These are phyloP conservation scores for Listronotus bonariensis DNA, from an alignment of 1,140 invertebrate genomes.

Conservation along the genomic window DNA sequence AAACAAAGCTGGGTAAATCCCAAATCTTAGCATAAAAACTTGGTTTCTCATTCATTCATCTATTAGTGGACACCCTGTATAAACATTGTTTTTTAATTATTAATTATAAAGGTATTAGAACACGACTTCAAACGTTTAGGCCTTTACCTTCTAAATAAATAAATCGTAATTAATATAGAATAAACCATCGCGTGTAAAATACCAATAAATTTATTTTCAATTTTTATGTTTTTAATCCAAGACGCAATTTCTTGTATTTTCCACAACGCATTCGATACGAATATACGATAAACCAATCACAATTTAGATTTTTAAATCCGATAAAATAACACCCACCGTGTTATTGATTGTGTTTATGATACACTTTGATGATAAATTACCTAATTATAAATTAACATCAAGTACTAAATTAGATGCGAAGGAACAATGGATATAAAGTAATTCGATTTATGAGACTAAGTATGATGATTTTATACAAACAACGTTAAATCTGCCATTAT, in stretches of 20 bases:
- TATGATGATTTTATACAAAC: too few relatives aligned
- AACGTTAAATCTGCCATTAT: too few relatives aligned
- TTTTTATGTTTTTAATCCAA: conserved; percentile 1
- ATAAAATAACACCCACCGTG: conserved; percentile 28
- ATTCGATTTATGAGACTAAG: too few relatives aligned
- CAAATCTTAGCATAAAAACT: too few relatives aligned
- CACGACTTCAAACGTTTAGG: too few relatives aligned
- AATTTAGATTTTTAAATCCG: conserved; percentile 21
- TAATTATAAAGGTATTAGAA: too few relatives aligned
- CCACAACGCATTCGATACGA: conserved; percentile 8
- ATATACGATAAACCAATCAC: conserved; percentile 23
- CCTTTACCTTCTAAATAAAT: too few relatives aligned
- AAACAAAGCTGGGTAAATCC: too few relatives aligned
- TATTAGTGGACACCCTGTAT: too few relatives aligned
- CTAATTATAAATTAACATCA: conserved; percentile 26
- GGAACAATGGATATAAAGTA: background rate
- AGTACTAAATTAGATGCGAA: conserved; percentile 6
- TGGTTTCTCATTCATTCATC: too few relatives aligned
- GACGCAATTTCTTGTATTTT: conserved; percentile 20
- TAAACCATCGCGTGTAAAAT: background rate
- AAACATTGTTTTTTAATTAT: too few relatives aligned
- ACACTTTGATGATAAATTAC: conserved; percentile 20
- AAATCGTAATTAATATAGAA: too few relatives aligned
- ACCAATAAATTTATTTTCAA: background rate
- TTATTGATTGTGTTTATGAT: conserved; percentile 21